A percentile compares a stretch with the other conserved stretches of the same genome.
Conservation (phyloP, 2,888 invertebrate species). For the Perdita meconis region DNA sequence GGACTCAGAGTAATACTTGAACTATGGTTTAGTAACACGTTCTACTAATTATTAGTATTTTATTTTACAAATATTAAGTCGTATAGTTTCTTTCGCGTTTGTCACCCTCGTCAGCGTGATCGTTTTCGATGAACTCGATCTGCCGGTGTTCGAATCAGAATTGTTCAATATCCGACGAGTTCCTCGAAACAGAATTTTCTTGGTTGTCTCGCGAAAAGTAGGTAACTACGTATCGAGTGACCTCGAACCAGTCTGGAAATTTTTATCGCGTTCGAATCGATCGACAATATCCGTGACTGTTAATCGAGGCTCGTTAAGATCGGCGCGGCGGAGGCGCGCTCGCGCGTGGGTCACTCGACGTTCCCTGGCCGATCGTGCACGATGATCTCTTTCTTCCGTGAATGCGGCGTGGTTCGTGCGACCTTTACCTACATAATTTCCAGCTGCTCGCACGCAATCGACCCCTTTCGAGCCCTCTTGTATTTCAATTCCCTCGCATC, state of each 20-base stretch:
- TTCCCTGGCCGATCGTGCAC: not conserved
- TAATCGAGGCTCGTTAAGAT: slow-evolving; percentile 25
- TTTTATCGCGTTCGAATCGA: slow-evolving; percentile 12
- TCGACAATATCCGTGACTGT: slow-evolving; percentile 2
- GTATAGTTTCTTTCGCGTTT: too few relatives aligned
- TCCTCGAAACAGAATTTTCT: too few relatives aligned
- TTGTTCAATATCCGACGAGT: too few relatives aligned
- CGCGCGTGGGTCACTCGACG: not conserved
- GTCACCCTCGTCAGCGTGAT: too few relatives aligned
- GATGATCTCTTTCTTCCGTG: slow-evolving; percentile 13
- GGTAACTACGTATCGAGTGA: not conserved
- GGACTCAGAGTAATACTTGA: too few relatives aligned
- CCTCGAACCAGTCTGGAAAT: slow-evolving; percentile 3
- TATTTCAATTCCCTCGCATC: slow-evolving; percentile 48
- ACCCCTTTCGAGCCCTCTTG: slow-evolving; percentile 50
- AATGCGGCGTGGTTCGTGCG: slow-evolving; percentile 24
- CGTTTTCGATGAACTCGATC: too few relatives aligned
- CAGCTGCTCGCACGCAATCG: slow-evolving; percentile 27
- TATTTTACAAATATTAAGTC: too few relatives aligned
- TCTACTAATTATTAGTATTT: too few relatives aligned
- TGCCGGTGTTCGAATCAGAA: too few relatives aligned
- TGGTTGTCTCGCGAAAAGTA: not conserved
- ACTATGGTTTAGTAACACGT: too few relatives aligned
- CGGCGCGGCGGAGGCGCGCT: slow-evolving; percentile 12
- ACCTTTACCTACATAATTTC: slow-evolving; percentile 62